These are phyloP conservation scores for Sesia apiformis DNA, from an alignment of 2,888 invertebrate genomes.

Conservation along the genomic window DNA sequence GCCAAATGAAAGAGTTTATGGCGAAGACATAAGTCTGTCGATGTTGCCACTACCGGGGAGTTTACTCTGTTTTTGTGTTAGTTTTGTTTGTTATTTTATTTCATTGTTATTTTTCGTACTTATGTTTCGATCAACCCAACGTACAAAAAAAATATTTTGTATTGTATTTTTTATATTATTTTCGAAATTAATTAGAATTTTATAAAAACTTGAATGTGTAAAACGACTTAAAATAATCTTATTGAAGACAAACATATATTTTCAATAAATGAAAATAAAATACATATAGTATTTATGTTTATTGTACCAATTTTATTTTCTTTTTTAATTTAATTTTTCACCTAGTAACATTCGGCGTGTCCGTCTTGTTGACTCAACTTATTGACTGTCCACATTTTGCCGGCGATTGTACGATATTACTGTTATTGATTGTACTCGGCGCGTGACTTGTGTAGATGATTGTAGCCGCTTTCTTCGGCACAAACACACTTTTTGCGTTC, in stretches of 20 bases:
- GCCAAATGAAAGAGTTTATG: conserved; percentile 75
- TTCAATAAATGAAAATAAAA: too few relatives aligned
- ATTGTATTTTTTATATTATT: too few relatives aligned
- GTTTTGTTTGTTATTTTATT: conserved; percentile 24
- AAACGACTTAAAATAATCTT: too few relatives aligned
- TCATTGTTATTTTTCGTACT: conserved; percentile 1
- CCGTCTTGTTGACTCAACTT: conserved; percentile 60
- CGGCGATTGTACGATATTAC: conserved; percentile 60
- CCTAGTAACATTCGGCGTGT: conserved; percentile 34
- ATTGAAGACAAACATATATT: too few relatives aligned
- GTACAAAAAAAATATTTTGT: too few relatives aligned
- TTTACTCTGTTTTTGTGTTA: not conserved
- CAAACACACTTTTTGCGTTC: conserved; percentile 33
- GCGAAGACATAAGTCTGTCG: conserved; percentile 61
- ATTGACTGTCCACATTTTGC: conserved; percentile 61
- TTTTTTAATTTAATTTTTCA: conserved; percentile 5
- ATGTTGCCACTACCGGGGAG: conserved; percentile 51
- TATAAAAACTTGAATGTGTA: too few relatives aligned
- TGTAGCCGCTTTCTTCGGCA: conserved; percentile 41
- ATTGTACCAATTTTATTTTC: too few relatives aligned
- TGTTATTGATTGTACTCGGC: conserved; percentile 68
- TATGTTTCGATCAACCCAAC: too few relatives aligned
- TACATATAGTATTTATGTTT: too few relatives aligned
- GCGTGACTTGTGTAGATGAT: conserved; percentile 67
- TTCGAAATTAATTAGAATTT: too few relatives aligned